Base-by-base conservation (phyloP, 2,888 invertebrate genomes). In the Drosophila hamatofila region DNA sequence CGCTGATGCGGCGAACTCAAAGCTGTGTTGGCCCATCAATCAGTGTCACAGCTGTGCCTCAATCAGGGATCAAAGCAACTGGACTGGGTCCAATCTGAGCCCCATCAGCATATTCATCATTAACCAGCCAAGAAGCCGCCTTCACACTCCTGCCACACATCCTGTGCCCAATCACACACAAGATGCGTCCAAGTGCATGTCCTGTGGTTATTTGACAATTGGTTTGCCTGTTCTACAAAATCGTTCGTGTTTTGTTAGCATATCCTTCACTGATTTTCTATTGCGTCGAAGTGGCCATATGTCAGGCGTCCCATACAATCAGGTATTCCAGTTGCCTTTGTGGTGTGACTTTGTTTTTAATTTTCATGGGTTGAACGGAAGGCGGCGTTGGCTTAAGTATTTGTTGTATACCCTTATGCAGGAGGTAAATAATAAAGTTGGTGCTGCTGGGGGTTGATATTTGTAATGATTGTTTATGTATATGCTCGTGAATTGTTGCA, bases 41-140 rank as follows among this genome's bases (percentile, higher is more conserved):
- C 85, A 86, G 71, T 74, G 81, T 75, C 83, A 56, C 87, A 81
- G 74, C 72, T 85, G 83, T 52, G 84, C 55, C 69, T 70, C 81
- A 89, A 90, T 91, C 89, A 91, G 69, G 70, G 89, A 91, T 91
- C 91, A 89, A 89, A 89, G 91, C 44, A 68, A 77, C 82, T 68
- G 73, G 60, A 71, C 54, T 64, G 66, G 60, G 64, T 35, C 52
- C 62, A 41, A 18, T 25, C 42, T 16, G 1, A 49, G 11, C 27
- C 37, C 18, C 55, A 56, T 49, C 37, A 48, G 75, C 61, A 51
- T 35, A 56, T 56, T 37, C 57, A 48, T 58, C 59, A 52, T 51
- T 54, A 52, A 48, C 23, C 56, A 37, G 49, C 56, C 48, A 27
- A 11, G 27, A 5, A n/a, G 27, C 0, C 18, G 27, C 0, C 18